Conservation (phyloP, 2,888 invertebrate species). For the Chouioia cunea region DNA sequence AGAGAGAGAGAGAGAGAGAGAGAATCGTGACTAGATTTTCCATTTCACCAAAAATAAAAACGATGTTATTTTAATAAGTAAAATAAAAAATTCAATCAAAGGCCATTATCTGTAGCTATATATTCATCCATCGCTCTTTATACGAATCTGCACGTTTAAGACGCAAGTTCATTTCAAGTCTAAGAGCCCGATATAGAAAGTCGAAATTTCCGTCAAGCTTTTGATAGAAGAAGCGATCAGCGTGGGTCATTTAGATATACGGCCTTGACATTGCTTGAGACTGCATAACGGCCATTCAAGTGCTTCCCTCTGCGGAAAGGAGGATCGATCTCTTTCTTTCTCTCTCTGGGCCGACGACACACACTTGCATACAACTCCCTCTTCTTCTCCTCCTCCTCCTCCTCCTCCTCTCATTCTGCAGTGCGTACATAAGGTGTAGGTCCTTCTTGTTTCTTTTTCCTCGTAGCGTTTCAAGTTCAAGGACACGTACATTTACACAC, state of each 20-base stretch:
- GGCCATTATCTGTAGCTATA: no score
- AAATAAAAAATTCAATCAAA: slow-evolving; percentile 40
- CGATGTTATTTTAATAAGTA: no score
- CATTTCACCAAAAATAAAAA: no score
- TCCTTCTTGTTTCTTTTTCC: slow-evolving; percentile 5
- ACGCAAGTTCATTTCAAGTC: no score
- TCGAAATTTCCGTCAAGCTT: no score
- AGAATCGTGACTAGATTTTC: no score
- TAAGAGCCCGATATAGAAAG: no score
- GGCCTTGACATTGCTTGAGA: slow-evolving; percentile 42
- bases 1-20: slow-evolving; percentile 3
- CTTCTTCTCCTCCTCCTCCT: neutral
- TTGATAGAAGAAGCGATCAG: no score
- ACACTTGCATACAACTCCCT: neutral
- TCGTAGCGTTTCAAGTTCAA: slow-evolving; percentile 25
- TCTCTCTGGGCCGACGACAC: neutral
- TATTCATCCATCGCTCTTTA: no score
- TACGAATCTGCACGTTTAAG: no score
- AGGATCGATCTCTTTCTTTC: slow-evolving; percentile 20
- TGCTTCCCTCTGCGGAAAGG: slow-evolving; percentile 35
- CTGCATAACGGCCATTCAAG: slow-evolving; percentile 43
- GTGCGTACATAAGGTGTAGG: slow-evolving; percentile 26
- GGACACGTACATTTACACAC: neutral
- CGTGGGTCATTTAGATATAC: no score
- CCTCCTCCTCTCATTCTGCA: neutral